Evolutionary conservation across 2,888 invertebrate species (phyloP), one percentile per base, ranked within the genome.

Genomic region (Drosophila planitibia): DNA sequence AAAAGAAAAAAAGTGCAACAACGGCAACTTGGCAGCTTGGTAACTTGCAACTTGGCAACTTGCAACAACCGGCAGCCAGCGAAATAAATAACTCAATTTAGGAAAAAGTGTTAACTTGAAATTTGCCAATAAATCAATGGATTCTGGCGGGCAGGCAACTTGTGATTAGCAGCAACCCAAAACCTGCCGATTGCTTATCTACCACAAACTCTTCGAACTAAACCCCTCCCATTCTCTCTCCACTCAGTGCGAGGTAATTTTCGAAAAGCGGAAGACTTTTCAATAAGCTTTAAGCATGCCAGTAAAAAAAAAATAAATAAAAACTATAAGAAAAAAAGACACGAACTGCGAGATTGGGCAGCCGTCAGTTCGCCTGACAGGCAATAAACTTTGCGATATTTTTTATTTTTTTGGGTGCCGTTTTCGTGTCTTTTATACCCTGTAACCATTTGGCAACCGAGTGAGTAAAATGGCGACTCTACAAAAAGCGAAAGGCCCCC

Each of bases 51-150:
- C 22, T 30, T 49, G 33, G 62, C 52, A 52, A 35, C 16, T n/a
- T 19, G 76, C 63, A 61, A 25, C 60, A 66, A 70, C 62, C 52
- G 67, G 65, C 74, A 74, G 69, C 72, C 58, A 69, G 64, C 77
- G 79, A 83, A 89, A 85, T 85, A 85, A 90, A 85, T 90, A 85
- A 85, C 85, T 85, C 91, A 90, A 85, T 85, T 85, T 85, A 78
- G 91, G 87, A 89, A 89, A 83, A 89, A 86, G 91, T 89, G 91
- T 86, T 86, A 86, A 89, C 90, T 86, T 87, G 82, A 89, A 86
- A 89, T 89, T 90, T 86, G 70, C 76, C 82, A 85, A 86, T 86
- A 86, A 86, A 86, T 86, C 86, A 86, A 88, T 86, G 85, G 71
- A 70, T 33, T 54, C 63, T 64, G 53, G 78, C 76, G 59, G 72